Conservation (phyloP, 2,888 invertebrate genomes). For the Ennomos fuscantarius region DNA sequence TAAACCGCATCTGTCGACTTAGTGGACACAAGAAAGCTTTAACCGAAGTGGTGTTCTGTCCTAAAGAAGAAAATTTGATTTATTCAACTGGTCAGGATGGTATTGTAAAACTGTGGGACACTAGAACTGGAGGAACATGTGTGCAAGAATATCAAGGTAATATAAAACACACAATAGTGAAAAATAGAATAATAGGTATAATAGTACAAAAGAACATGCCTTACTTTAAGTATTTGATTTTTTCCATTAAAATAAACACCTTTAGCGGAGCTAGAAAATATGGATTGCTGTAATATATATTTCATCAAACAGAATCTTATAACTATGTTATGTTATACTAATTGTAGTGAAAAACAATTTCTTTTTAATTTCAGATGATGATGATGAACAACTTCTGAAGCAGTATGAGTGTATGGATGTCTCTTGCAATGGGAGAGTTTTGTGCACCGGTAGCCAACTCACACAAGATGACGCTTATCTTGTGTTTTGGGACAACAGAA, state of each 20-base stretch:
- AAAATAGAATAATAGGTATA: slow-evolving; percentile 1
- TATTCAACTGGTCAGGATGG: slow-evolving; percentile 86
- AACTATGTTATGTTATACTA: too few species aligned
- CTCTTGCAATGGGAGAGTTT: slow-evolving; percentile 87
- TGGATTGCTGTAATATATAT: too few species aligned
- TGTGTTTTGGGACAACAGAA: slow-evolving; percentile 92
- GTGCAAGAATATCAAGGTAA: slow-evolving; percentile 70
- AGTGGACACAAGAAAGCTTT: slow-evolving; percentile 75
- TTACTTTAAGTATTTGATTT: too few species aligned
- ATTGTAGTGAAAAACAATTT: too few species aligned
- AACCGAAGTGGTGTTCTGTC: slow-evolving; percentile 85
- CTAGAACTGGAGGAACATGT: slow-evolving; percentile 77
- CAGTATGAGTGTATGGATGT: slow-evolving; percentile 90
- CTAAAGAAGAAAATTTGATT: slow-evolving; percentile 82
- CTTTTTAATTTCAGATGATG: slow-evolving; percentile 67
- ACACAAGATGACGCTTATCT: slow-evolving; percentile 89
- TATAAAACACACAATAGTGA: background rate
- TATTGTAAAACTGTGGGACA: slow-evolving; percentile 86
- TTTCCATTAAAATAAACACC: too few species aligned
- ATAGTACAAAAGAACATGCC: background rate
- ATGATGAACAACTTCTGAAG: slow-evolving; percentile 72
- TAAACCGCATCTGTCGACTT: slow-evolving; percentile 68
- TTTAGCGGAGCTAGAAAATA: too few species aligned
- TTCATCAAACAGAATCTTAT: too few species aligned
- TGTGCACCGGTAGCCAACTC: slow-evolving; percentile 91